Conservation (phyloP, 2,797 vertebrate genomes). For the Sciaenops ocellatus region DNA sequence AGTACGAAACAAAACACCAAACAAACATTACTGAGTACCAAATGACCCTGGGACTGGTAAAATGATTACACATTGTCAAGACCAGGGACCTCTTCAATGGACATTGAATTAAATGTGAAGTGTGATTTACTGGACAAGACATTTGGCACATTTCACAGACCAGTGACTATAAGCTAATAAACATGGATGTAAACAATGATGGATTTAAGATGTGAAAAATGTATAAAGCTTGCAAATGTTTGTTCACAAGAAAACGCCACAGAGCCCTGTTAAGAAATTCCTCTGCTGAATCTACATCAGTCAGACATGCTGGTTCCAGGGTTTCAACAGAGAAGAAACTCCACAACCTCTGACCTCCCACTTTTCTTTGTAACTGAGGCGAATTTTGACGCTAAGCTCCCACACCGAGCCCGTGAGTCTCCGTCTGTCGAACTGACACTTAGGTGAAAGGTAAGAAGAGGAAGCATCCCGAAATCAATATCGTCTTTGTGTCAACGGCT, state of each 20-base stretch:
- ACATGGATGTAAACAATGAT: background rate
- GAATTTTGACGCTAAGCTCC: slow-evolving; percentile 17
- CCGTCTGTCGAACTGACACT: slow-evolving; percentile 49
- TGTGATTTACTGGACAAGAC: background rate
- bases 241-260: background rate
- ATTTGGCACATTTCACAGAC: background rate
- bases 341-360: slow-evolving; percentile 30
- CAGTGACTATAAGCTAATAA: too few species aligned
- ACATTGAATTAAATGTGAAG: background rate
- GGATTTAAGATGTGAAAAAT: background rate
- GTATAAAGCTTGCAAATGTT: background rate
- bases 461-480: slow-evolving; percentile 74
- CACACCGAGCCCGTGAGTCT: slow-evolving; percentile 30
- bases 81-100: too few species aligned
- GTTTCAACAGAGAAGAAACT: slow-evolving; percentile 14
- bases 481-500: slow-evolving; percentile 56
- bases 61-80: too few species aligned
- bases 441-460: slow-evolving; percentile 71
- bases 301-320: slow-evolving; percentile 43
- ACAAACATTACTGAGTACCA: too few species aligned
- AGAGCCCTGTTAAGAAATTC: background rate
- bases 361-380: slow-evolving; percentile 15
- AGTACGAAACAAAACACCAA: too few species aligned
- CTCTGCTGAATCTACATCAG: slow-evolving; percentile 2
- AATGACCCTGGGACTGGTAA: too few species aligned